Conservation (phyloP, 2,113 vertebrate genomes). For the Gobio gobio region DNA sequence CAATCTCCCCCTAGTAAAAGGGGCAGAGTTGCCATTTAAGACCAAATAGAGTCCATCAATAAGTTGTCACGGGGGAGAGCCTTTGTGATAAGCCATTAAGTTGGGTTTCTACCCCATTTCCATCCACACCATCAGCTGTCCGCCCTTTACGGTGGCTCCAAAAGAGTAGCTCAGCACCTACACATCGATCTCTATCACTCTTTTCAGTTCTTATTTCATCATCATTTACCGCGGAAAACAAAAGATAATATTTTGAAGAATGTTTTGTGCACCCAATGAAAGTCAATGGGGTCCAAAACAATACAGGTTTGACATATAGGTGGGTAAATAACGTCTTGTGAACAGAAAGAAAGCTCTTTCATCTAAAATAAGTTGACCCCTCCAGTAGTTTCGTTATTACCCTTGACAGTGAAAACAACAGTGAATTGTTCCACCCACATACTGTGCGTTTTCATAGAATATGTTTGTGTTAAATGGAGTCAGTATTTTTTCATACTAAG, state of each 20-base stretch:
- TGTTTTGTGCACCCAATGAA: background rate
- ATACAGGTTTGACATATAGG: background rate
- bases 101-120: constrained; percentile 41
- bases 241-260: background rate
- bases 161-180: constrained; percentile 13
- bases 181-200: background rate
- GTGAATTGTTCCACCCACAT: background rate
- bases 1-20: constrained; percentile 37
- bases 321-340: background rate
- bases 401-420: background rate
- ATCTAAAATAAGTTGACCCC: background rate
- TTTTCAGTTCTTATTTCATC: background rate
- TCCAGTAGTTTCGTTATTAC: background rate
- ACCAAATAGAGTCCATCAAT: constrained; percentile 55
- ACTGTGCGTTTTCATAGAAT: background rate
- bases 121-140: constrained; percentile 22
- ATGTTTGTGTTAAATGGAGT: background rate
- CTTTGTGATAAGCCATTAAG: constrained; percentile 52
- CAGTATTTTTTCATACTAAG: background rate
- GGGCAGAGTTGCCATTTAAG: constrained; percentile 50
- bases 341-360: background rate
- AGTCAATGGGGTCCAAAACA: background rate
- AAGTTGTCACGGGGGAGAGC: constrained; percentile 45
- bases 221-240: background rate
- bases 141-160: background rate